These are phyloP conservation scores for Gymnoscopelus microlampas DNA, from an alignment of 2,797 vertebrate genomes.

Conservation along the genomic window DNA sequence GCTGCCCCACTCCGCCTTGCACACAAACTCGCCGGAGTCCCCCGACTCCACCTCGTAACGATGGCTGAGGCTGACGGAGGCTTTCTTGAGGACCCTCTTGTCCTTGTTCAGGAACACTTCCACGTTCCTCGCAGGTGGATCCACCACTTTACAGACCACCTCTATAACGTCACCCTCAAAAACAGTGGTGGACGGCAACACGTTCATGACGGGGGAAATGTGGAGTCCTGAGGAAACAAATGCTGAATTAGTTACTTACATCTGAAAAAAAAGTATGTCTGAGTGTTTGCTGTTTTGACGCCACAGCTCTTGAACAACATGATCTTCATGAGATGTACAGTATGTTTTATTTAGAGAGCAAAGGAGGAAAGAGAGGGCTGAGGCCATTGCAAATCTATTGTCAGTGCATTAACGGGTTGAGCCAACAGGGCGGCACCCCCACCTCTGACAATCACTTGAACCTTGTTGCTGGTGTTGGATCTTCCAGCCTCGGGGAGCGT, in stretches of 20 bases:
- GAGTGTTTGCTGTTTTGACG: too few species aligned
- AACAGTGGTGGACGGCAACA: slow-evolving; percentile 38
- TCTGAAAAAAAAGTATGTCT: neutral
- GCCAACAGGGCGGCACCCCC: neutral
- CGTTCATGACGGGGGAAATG: slow-evolving; percentile 64
- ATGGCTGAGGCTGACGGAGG: slow-evolving; percentile 19
- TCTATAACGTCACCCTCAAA: slow-evolving; percentile 70
- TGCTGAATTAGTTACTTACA: neutral
- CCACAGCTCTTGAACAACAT: too few species aligned
- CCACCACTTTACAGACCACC: slow-evolving; percentile 64
- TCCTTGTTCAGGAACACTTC: slow-evolving; percentile 68
- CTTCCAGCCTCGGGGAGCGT: slow-evolving; percentile 23
- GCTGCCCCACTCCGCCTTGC: slow-evolving; percentile 68
- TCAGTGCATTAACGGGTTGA: too few species aligned
- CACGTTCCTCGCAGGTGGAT: neutral
- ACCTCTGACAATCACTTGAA: slow-evolving; percentile 68
- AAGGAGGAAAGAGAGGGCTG: too few species aligned
- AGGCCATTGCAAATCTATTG: too few species aligned
- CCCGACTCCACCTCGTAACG: slow-evolving; percentile 21
- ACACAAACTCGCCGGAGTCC: slow-evolving; percentile 70
- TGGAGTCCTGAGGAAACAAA: slow-evolving; percentile 58
- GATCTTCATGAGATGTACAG: too few species aligned
- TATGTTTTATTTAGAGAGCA: too few species aligned
- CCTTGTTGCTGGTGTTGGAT: slow-evolving; percentile 67
- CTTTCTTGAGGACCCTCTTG: slow-evolving; percentile 48